Evolutionary conservation across 2,888 invertebrate genomes (phyloP).

Genomic region (Chrysolina oricalcia): DNA sequence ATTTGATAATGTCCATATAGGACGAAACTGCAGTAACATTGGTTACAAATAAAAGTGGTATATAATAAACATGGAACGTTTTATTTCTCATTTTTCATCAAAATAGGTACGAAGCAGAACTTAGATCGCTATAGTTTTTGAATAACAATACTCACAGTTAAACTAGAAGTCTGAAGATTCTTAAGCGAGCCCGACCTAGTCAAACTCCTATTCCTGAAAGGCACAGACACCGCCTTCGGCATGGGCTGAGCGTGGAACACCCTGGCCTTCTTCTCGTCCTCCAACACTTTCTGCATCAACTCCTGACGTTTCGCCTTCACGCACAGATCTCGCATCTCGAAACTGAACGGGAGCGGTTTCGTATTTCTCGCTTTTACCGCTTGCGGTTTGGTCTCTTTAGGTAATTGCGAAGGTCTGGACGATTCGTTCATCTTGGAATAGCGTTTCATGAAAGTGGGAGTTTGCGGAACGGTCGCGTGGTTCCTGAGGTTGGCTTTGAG

Average conservation of each 20-base stretch:
- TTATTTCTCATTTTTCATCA: too few relatives aligned
- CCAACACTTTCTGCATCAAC: slow-evolving; percentile 74
- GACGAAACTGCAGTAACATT: too few relatives aligned
- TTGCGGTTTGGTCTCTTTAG: slow-evolving; percentile 24
- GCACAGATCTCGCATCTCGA: slow-evolving; percentile 78
- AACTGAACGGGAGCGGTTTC: slow-evolving; percentile 77
- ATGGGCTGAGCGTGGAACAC: slow-evolving; percentile 83
- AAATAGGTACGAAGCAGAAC: too few relatives aligned
- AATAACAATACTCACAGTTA: slow-evolving; percentile 26
- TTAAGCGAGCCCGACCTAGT: background rate
- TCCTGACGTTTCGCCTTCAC: slow-evolving; percentile 76
- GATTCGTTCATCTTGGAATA: slow-evolving; percentile 10
- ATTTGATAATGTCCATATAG: too few relatives aligned
- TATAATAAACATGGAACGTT: too few relatives aligned
- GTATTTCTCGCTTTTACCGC: slow-evolving; percentile 44
- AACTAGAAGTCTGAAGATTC: background rate
- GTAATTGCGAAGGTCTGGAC: slow-evolving; percentile 27
- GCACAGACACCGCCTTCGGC: slow-evolving; percentile 68
- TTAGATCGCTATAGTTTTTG: too few relatives aligned
- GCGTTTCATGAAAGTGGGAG: slow-evolving; percentile 57
- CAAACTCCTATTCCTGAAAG: slow-evolving; percentile 24
- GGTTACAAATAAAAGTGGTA: too few relatives aligned
- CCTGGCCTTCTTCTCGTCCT: slow-evolving; percentile 76
- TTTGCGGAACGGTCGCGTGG: slow-evolving; percentile 52
- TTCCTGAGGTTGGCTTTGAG: slow-evolving; percentile 38